A percentile compares a stretch with the other conserved stretches of the same genome.
phyloP scores from a whole-genome alignment of 2,113 vertebrate genomes.

The Argyrosomus japonicus region DNA sequence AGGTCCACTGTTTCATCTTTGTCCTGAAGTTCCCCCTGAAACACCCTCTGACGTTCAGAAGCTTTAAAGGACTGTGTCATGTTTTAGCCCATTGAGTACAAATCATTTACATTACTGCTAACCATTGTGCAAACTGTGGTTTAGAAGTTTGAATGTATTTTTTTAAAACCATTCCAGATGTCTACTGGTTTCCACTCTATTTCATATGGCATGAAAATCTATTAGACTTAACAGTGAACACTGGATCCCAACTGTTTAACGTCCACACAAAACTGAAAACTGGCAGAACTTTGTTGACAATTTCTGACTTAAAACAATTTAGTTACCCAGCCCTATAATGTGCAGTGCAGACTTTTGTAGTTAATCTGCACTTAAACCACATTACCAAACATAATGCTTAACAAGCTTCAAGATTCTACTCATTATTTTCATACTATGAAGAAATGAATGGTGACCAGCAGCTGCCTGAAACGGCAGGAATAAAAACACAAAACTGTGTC shows the following conservation, averaged over 20 bases:
- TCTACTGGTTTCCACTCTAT: not conserved
- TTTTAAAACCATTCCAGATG: not conserved
- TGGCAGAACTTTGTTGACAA: no score
- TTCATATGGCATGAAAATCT: not conserved
- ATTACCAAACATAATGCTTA: not conserved
- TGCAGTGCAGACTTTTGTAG: not conserved
- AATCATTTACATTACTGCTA: not conserved
- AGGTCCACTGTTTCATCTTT: slow-evolving; percentile 15
- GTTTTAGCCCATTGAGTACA: not conserved
- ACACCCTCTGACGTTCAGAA: not conserved
- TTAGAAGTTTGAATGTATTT: slow-evolving; percentile 48
- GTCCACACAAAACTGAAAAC: not conserved
- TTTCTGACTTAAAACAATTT: no score
- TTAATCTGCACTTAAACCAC: not conserved
- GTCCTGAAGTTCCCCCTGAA: not conserved
- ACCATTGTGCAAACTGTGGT: not conserved
- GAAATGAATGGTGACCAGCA: not conserved
- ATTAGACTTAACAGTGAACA: not conserved
- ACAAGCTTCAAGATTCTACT: not conserved
- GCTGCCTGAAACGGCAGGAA: not conserved
- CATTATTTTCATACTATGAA: not conserved
- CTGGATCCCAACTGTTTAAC: not conserved
- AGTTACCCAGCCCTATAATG: no score
- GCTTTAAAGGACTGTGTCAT: not conserved
- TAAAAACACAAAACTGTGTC: not conserved